Conservation (phyloP, 2,888 invertebrate species). For the Drosophila niveifrons region DNA sequence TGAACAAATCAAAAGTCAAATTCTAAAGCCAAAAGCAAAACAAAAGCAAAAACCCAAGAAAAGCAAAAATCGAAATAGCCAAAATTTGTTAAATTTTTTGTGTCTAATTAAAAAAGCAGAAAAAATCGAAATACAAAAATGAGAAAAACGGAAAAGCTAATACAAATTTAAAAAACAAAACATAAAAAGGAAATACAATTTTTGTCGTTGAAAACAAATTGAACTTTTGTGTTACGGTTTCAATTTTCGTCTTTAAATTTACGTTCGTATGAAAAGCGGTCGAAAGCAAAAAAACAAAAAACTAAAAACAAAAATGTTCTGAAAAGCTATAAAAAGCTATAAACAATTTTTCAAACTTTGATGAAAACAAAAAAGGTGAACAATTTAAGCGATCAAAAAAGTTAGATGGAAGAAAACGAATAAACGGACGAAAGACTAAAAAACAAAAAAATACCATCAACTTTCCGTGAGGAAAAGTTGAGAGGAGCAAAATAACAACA, state of each 20-base stretch:
- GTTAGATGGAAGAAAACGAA: slow-evolving; percentile 38
- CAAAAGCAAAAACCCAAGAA: slow-evolving; percentile 37
- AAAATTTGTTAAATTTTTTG: slow-evolving; percentile 81
- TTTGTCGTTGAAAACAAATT: slow-evolving; percentile 57
- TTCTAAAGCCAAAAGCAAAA: slow-evolving; percentile 65
- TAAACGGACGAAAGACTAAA: slow-evolving; percentile 25
- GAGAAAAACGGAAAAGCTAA: slow-evolving; percentile 29
- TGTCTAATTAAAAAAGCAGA: slow-evolving; percentile 45
- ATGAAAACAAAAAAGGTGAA: slow-evolving; percentile 57
- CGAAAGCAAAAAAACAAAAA: slow-evolving; percentile 40
- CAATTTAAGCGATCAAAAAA: slow-evolving; percentile 46
- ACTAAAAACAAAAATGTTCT: slow-evolving; percentile 58
- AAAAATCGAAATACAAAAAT: neutral
- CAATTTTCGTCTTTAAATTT: slow-evolving; percentile 79
- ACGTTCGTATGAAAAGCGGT: slow-evolving; percentile 70
- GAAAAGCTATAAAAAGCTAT: slow-evolving; percentile 45
- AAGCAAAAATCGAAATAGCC: slow-evolving; percentile 74
- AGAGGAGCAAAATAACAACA: slow-evolving; percentile 22
- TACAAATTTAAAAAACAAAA: slow-evolving; percentile 33
- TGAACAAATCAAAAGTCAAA: slow-evolving; percentile 61
- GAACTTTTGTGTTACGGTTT: slow-evolving; percentile 74
- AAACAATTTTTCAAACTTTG: slow-evolving; percentile 63
- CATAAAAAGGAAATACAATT: slow-evolving; percentile 28
- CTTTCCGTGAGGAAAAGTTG: slow-evolving; percentile 34
- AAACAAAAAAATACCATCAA: slow-evolving; percentile 10